Base-by-base conservation (phyloP, 92 coral and sea anemone genomes). In the Montipora capitata region DNA sequence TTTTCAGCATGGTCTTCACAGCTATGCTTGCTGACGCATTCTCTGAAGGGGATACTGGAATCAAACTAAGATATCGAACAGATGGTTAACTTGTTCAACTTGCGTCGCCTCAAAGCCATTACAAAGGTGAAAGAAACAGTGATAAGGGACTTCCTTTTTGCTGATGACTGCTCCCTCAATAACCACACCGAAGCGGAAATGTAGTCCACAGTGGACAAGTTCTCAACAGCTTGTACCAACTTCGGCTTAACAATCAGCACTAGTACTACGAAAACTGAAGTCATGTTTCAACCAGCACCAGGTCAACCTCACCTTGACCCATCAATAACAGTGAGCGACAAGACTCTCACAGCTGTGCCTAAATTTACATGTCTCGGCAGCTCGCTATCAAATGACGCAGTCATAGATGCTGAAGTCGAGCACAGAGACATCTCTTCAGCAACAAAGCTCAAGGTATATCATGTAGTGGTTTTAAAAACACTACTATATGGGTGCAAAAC, bases 11-110 rank as follows among this genome's bases (percentile, higher is more conserved):
- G 56, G 59, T 70, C 52, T 79, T 87, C 63, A 48, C 74, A 13
- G 73, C 86, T 38, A 70, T 54, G 86, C 86, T 79, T 20, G 44
- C 16, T 2, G 78, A 87, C 40, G 85, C 91, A 4, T 87, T 87
- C 52, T 11, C 45, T 15, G 85, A 78, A 35, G 41, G 40, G 8
- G 79, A 87, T 27, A 14, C 13, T 41, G 79, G 77, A 40, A 14
- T 69, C 2, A 40, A 14, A 20, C 13, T 67, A 35, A 43, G 72
- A 45, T 87, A 78, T 54, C 5, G 80, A 6, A 48, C 43, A 12
- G 65, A 74, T 5, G 64, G 79, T n/a, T n/a, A 48, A 2, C 2
- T 40, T n/a, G 12, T 74, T 74, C 63, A 49, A 74, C 43, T 41
- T 6, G 0, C 16, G 43, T 13, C 3, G 79, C 5, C 64, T 2